Conservation (phyloP, 1,140 invertebrate genomes). For the Diorhabda carinulata region DNA sequence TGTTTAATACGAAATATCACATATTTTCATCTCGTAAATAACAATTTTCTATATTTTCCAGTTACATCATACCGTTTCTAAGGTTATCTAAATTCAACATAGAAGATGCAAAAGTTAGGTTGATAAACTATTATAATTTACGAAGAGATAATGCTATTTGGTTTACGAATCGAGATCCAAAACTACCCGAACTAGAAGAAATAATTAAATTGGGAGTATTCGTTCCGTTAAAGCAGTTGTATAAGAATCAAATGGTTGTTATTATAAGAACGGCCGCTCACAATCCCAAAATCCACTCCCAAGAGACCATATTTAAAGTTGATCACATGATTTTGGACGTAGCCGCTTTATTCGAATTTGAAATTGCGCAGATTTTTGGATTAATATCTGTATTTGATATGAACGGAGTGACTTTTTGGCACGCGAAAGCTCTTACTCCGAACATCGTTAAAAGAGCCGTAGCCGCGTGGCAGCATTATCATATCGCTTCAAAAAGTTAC, state of each 20-base stretch:
- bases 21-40: too few species aligned
- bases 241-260: constrained; percentile 53
- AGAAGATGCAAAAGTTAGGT: constrained; percentile 55
- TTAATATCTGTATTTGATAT: constrained; percentile 60
- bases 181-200: constrained; percentile 54
- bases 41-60: constrained; percentile 16
- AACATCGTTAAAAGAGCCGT: constrained; percentile 56
- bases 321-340: constrained; percentile 58
- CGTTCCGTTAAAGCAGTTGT: constrained; percentile 52
- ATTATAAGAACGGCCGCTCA: constrained; percentile 56
- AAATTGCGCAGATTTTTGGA: constrained; percentile 55
- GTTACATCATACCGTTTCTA: constrained; percentile 58
- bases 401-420: constrained; percentile 54
- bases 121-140: constrained; percentile 57
- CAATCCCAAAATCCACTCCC: constrained; percentile 53
- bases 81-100: constrained; percentile 59
- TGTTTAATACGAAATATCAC: too few species aligned
- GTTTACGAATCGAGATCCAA: constrained; percentile 59
- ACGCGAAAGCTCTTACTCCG: constrained; percentile 59
- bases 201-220: constrained; percentile 57
- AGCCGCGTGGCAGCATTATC: constrained; percentile 67
- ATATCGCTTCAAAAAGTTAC: constrained; percentile 62
- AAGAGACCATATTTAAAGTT: constrained; percentile 58
- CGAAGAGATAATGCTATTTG: constrained; percentile 54
- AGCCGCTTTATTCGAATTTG: constrained; percentile 49